Percentiles rank a stretch among this genome's conserved stretches.
phyloP scores from a whole-genome alignment of 2,113 vertebrate species.

The Chunga burmeisteri region DNA sequence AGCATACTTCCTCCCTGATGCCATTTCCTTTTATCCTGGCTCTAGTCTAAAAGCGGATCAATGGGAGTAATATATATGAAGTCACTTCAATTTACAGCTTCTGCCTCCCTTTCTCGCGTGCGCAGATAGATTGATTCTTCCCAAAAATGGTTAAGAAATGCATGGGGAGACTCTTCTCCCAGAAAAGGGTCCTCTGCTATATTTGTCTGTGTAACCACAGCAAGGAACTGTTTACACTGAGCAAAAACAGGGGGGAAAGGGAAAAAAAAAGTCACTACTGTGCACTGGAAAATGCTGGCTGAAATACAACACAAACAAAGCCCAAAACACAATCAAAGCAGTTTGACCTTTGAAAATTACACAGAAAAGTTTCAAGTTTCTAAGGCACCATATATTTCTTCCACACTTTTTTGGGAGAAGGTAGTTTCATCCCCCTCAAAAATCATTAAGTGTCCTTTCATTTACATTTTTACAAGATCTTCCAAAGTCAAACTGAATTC shows the following conservation, averaged over 20 bases:
- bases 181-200: constrained; percentile 82
- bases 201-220: constrained; percentile 83
- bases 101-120: constrained; percentile 52
- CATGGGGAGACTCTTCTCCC: constrained; percentile 72
- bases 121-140: constrained; percentile 79
- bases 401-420: not conserved
- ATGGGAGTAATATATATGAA: constrained; percentile 80
- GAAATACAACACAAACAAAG: constrained; percentile 60
- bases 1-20: constrained; percentile 84
- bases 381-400: not conserved
- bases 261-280: constrained; percentile 54
- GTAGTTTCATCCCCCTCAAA: not conserved
- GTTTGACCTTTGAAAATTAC: constrained; percentile 55
- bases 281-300: constrained; percentile 69
- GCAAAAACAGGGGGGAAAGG: constrained; percentile 55
- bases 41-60: constrained; percentile 80
- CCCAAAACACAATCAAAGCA: constrained; percentile 29
- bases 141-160: constrained; percentile 91
- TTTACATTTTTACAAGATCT: constrained; percentile 15
- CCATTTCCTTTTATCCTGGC: constrained; percentile 84
- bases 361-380: not conserved
- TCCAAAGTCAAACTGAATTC: not conserved
- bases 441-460: not conserved
- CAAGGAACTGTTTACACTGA: constrained; percentile 79
- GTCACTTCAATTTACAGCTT: constrained; percentile 81